Conservation (phyloP, 2,113 vertebrate species). For the Cathartes aura region DNA sequence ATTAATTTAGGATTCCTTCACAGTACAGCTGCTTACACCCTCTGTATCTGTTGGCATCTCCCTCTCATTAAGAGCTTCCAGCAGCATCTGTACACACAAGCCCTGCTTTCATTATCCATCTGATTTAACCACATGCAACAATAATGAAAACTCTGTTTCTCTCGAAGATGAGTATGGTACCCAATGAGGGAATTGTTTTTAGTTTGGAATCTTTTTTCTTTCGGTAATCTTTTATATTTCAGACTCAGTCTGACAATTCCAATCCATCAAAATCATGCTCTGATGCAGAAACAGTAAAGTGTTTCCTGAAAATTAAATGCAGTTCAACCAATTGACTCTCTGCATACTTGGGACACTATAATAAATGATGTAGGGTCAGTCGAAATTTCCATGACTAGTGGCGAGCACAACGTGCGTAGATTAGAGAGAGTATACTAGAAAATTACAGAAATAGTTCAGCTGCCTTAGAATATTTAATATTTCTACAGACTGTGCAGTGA, state of each 20-base stretch:
- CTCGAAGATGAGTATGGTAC: neutral
- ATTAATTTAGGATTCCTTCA: neutral
- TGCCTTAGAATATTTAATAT: neutral
- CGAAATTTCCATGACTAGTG: neutral
- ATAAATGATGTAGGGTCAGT: neutral
- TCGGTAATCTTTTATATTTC: neutral
- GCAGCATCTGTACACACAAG: conserved; percentile 32
- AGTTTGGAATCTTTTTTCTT: neutral
- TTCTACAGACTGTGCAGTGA: neutral
- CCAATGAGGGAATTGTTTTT: neutral
- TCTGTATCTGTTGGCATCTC: neutral
- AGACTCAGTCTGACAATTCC: neutral
- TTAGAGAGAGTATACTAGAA: neutral
- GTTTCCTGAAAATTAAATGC: neutral
- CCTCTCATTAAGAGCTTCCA: conserved; percentile 31
- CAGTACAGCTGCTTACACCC: neutral
- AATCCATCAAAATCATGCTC: neutral
- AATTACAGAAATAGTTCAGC: neutral
- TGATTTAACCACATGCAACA: neutral
- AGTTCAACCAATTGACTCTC: neutral
- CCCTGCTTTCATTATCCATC: conserved; percentile 6
- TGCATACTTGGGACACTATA: neutral
- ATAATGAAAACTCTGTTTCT: neutral
- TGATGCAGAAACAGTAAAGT: neutral
- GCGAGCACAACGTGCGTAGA: neutral